These are phyloP conservation scores for Heliconius aoede DNA, from an alignment of 2,888 invertebrate species.

Conservation along the genomic window DNA sequence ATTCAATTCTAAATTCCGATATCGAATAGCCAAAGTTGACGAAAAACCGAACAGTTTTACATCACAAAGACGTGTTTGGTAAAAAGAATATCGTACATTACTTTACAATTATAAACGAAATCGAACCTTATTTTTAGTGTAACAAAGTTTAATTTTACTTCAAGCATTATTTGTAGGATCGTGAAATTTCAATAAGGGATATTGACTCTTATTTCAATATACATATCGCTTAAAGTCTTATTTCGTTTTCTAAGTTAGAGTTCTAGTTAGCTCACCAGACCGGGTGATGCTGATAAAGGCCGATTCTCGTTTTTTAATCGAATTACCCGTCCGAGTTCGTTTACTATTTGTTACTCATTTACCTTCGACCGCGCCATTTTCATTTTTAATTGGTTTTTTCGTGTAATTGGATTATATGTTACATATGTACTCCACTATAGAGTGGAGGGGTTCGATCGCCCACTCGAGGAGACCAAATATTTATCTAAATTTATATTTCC, in stretches of 20 bases:
- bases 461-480: too few relatives aligned
- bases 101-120: slow-evolving; percentile 5
- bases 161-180: not conserved
- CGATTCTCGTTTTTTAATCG: slow-evolving; percentile 52
- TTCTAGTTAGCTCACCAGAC: slow-evolving; percentile 49
- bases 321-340: slow-evolving; percentile 52
- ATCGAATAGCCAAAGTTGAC: slow-evolving; percentile 41
- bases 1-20: slow-evolving; percentile 44
- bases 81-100: slow-evolving; percentile 40
- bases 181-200: slow-evolving; percentile 20
- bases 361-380: slow-evolving; percentile 44
- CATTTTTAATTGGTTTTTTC: slow-evolving; percentile 49
- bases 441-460: too few relatives aligned
- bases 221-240: slow-evolving; percentile 16
- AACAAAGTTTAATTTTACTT: slow-evolving; percentile 13
- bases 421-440: not conserved
- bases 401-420: slow-evolving; percentile 24
- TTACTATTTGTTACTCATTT: slow-evolving; percentile 50
- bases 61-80: slow-evolving; percentile 46
- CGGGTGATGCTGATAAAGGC: slow-evolving; percentile 53
- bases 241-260: slow-evolving; percentile 19
- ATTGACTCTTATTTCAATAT: not conserved
- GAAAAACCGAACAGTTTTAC: slow-evolving; percentile 45
- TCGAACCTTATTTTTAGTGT: slow-evolving; percentile 9
- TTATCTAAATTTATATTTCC: too few relatives aligned